A percentile compares a stretch with the other conserved stretches of the same genome.
Evolutionary conservation across 2,113 vertebrate species (phyloP).

Genomic region (Marcusenius ussheri): DNA sequence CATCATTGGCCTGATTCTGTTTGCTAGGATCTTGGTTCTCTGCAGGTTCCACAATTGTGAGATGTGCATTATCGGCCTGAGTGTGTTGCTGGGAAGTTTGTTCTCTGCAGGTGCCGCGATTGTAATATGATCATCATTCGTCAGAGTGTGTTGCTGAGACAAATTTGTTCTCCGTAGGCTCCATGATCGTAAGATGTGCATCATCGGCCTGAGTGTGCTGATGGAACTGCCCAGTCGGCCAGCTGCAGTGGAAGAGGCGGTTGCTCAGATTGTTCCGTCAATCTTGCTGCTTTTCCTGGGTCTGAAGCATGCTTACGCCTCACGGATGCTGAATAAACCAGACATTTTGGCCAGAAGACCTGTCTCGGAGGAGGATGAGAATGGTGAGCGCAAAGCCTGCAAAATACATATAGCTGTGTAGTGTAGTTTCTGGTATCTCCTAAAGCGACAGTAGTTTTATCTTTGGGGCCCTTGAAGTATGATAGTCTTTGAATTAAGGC

Average conservation of each 20-base stretch:
- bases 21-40: constrained; percentile 31
- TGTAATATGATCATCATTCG: constrained; percentile 96
- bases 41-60: constrained; percentile 80
- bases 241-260: constrained; percentile 71
- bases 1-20: constrained; percentile 86
- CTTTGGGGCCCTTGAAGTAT: neutral
- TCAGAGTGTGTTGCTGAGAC: constrained; percentile 68
- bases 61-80: constrained; percentile 93
- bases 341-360: constrained; percentile 60
- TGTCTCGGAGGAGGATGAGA: constrained; percentile 75
- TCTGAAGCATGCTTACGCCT: constrained; percentile 84
- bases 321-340: constrained; percentile 70
- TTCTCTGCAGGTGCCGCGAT: neutral
- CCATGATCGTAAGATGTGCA: constrained; percentile 95
- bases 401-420: neutral
- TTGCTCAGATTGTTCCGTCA: constrained; percentile 82
- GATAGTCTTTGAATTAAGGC: neutral
- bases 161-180: constrained; percentile 55
- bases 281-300: constrained; percentile 91
- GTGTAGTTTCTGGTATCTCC: neutral
- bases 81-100: constrained; percentile 56
- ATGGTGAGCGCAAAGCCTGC: constrained; percentile 60
- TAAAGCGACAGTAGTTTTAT: neutral
- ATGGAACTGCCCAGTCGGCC: constrained; percentile 83
- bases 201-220: constrained; percentile 88